Base-by-base conservation (phyloP, 2,797 vertebrate genomes). In the Spinibarbus caldwelli region DNA sequence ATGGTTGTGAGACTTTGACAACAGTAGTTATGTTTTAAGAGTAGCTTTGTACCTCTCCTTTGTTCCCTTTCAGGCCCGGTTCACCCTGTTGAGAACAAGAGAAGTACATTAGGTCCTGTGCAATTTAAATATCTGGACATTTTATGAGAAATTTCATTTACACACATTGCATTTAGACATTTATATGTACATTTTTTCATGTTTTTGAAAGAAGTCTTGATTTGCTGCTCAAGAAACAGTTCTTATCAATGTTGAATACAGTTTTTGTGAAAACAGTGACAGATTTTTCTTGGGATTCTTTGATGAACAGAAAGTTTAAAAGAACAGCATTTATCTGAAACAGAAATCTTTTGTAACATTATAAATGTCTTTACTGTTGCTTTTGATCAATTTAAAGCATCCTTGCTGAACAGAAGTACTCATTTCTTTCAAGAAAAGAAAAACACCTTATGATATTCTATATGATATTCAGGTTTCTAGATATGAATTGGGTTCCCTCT, bases 1-100 rank as follows among this genome's bases (percentile, higher is more conserved):
- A 47, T 21, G 36, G 7, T 23, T 54, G 29, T 73, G 78, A 81
- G 45, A 77, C 73, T 71, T 17, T 85, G 43, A 73, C 29, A 82
- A 49, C 62, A 57, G 41, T 73, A 45, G 21, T 31, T n/a, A 34
- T 34, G 23, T 49, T 59, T 31, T n/a, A 11, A 36, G 11, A 59
- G 31, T n/a, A 54, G 14, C 12, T 26, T 78, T 83, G 19, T 85
- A 93, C 93, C 91, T 93, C 92, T 88, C 92, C 93, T 88, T 92
- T 93, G 77, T 67, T 62, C 49, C 92, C 92, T 82, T 85, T 87
- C n/a, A 71, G 62, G 21, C 92, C 93, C 17, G 86, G 45, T 43
- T 73, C 78, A 34, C 93, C 93, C 93, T 94, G 80, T 43, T 66
- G 17, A 76, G 14, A 78, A 80, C 21, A 21, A 14, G 17, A 72